phyloP scores from a whole-genome alignment of 2,113 vertebrate species.

The Astatoreochromis straeleni region DNA sequence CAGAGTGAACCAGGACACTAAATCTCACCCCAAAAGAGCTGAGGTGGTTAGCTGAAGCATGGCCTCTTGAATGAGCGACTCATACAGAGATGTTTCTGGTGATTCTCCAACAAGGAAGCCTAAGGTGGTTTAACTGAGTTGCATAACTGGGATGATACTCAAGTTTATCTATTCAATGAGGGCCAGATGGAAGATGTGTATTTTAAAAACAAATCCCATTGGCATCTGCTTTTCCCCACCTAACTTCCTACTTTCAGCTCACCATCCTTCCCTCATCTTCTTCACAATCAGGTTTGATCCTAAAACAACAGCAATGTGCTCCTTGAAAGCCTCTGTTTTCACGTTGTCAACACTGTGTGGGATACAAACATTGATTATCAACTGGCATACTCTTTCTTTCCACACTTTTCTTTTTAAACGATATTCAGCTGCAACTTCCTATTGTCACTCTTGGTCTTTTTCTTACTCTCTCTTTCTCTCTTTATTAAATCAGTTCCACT shows the following conservation, averaged over 20 bases:
- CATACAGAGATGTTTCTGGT: constrained; percentile 4
- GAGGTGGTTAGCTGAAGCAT: not conserved
- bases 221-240: not conserved
- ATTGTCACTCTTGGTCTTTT: not conserved
- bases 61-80: constrained; percentile 12
- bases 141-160: constrained; percentile 52
- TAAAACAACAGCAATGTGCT: constrained; percentile 6
- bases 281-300: not conserved
- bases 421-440: not conserved
- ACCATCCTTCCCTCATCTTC: not conserved
- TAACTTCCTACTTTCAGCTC: not conserved
- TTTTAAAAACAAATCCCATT: constrained; percentile 25
- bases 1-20: not conserved
- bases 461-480: not conserved
- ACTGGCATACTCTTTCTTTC: not conserved
- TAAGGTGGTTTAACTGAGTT: constrained; percentile 43
- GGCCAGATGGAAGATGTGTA: constrained; percentile 54
- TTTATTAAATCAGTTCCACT: constrained; percentile 10
- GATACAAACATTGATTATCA: not conserved
- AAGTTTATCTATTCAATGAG: constrained; percentile 44
- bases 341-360: not conserved
- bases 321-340: not conserved
- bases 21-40: not conserved
- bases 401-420: not conserved
- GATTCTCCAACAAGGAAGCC: constrained; percentile 34